Evolutionary conservation across 2,113 vertebrate genomes (phyloP), one percentile per base, ranked within the genome.

Genomic region (Tyrannus savana): DNA sequence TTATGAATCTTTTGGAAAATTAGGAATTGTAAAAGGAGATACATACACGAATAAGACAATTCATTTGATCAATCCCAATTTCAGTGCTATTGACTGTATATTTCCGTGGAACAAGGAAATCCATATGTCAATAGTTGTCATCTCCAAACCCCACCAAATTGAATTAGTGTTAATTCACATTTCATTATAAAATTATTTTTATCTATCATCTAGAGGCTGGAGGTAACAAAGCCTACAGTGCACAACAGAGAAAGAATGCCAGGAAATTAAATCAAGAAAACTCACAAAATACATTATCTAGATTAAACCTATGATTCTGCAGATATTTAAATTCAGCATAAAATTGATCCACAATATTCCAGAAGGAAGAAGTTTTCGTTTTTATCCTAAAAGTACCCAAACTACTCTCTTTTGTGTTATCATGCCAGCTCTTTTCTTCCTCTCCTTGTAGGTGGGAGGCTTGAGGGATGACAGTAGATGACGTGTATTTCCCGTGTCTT

Each of bases 101-200:
- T 93, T 96, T 49, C 63, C 87, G 75, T 77, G 89, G 49, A 90
- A 95, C 50, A 85, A 68, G 71, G 75, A 92, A 93, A 84, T 92
- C 89, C 50, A 94, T 90, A 55, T 89, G 95, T 94, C 4, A 49
- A 92, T 86, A 88, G 53, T 64, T 12, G 13, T 84, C 73, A 91
- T 92, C 86, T 95, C 81, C 75, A 89, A 94, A 91, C 25, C 33
- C 39, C 84, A 91, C 59, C 60, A 94, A 95, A 96, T 52, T 92
- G 72, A 96, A 94, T 94, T 85, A 96, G 50, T 41, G 82, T 79
- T 92, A 92, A 96, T 93, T 94, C 92, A 87, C 31, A 78, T 94
- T 96, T 96, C 74, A 91, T 94, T 81, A 78, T 84, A 89, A 73
- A 91, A 88, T 88, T 96, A 71, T 74, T 96, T 94, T 94, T 93